A percentile compares a stretch with the other conserved stretches of the same genome.
Evolutionary conservation across 2,797 vertebrate species (phyloP).

Genomic region (Manis javanica): DNA sequence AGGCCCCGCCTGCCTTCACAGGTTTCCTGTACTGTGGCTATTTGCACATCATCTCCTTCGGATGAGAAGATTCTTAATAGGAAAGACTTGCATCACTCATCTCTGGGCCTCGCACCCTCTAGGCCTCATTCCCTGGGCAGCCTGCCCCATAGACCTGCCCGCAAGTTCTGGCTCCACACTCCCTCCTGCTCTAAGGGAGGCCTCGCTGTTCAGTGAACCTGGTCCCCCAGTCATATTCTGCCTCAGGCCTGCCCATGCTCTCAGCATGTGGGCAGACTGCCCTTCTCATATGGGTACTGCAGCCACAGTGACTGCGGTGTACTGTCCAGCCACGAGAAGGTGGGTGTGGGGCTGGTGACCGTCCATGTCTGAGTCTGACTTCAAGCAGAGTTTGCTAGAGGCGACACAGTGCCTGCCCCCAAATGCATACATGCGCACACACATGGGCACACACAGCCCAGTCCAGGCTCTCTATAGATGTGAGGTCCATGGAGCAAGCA

Average conservation of each 20-base stretch:
- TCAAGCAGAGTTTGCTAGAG: not conserved
- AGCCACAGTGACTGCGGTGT: not conserved
- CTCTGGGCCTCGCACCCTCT: not conserved
- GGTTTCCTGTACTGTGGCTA: not conserved
- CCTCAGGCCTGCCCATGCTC: not conserved
- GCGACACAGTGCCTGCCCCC: not conserved
- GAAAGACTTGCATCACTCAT: not conserved
- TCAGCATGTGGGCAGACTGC: fast-evolving
- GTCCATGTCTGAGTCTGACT: not conserved
- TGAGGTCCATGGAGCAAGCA: not conserved
- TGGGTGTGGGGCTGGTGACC: not conserved
- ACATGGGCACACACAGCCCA: not conserved
- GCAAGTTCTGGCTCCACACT: not conserved
- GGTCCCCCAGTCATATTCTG: not conserved
- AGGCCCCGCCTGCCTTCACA: not conserved
- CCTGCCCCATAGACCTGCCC: not conserved
- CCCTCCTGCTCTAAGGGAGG: no score
- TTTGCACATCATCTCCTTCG: not conserved
- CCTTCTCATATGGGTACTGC: not conserved
- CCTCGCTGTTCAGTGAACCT: not conserved
- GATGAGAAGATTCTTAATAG: not conserved
- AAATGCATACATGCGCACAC: not conserved
- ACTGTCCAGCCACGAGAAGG: not conserved
- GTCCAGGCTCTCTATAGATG: not conserved
- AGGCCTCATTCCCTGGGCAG: not conserved